These are phyloP conservation scores for Hydractinia echinata DNA, from an alignment of 30 jellyfish, hydroid and myxozoan genomes.

Conservation along the genomic window DNA sequence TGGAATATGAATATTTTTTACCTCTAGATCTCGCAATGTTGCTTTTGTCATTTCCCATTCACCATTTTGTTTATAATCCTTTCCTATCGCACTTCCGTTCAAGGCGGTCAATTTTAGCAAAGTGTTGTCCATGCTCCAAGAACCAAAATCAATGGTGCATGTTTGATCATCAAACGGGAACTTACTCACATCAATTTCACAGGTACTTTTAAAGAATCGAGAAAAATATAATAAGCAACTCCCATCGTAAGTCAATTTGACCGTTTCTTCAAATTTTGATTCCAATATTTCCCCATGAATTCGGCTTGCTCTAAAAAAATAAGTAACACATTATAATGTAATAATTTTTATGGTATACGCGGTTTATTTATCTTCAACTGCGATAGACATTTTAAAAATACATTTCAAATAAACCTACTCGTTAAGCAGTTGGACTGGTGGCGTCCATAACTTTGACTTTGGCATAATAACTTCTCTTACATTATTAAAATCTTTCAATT, in stretches of 20 bases:
- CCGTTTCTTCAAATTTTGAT: conserved; percentile 27
- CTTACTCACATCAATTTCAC: conserved; percentile 68
- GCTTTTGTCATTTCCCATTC: conserved; percentile 71
- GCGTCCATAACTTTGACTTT: conserved; percentile 60
- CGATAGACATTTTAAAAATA: too few species aligned
- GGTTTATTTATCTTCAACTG: too few species aligned
- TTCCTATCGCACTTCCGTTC: conserved; percentile 51
- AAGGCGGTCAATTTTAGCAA: conserved; percentile 33
- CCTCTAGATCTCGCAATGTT: background rate
- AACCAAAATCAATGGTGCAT: conserved; percentile 59
- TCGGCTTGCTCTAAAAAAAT: conserved; percentile 23
- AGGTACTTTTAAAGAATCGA: conserved; percentile 64
- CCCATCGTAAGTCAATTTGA: conserved; percentile 42
- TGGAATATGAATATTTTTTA: background rate
- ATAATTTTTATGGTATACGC: too few species aligned
- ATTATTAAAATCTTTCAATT: conserved; percentile 37
- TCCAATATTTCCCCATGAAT: conserved; percentile 19
- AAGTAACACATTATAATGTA: background rate
- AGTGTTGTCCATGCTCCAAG: conserved; percentile 68
- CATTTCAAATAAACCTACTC: conserved; percentile 36
- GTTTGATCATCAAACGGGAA: conserved; percentile 76
- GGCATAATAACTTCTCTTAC: conserved; percentile 46
- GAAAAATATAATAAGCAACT: conserved; percentile 55
- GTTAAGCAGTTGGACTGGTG: conserved; percentile 49
- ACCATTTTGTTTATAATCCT: conserved; percentile 53